phyloP scores from a whole-genome alignment of 2,113 vertebrate species.

The Xenopus tropicalis region UCB_Xtro_10.0 CM004445.2:103425001-103425500 shows the following conservation, averaged over 20 bases:
- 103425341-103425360: too few species aligned
- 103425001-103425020: slow-evolving; percentile 58
- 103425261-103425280: slow-evolving; percentile 68
- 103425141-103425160: slow-evolving; percentile 68
- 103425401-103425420: too few species aligned
- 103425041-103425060: slow-evolving; percentile 81
- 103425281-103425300: slow-evolving; percentile 54
- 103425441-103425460: too few species aligned
- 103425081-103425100: slow-evolving; percentile 65
- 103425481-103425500: too few species aligned
- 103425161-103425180: slow-evolving; percentile 66
- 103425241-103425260: slow-evolving; percentile 77
- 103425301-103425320: slow-evolving; percentile 51
- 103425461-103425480: too few species aligned
- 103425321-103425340: not conserved
- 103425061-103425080: slow-evolving; percentile 71
- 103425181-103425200: slow-evolving; percentile 83
- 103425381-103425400: too few species aligned
- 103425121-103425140: slow-evolving; percentile 75
- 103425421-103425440: too few species aligned
- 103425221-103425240: slow-evolving; percentile 76
- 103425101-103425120: slow-evolving; percentile 78
- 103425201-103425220: slow-evolving; percentile 69
- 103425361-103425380: too few species aligned
- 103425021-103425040: slow-evolving; percentile 72